Percentiles rank a stretch among this genome's conserved stretches.
These are phyloP conservation scores for Hyposmocoma kahamanoa DNA, from an alignment of 1,140 invertebrate genomes.

Conservation along the genomic window DNA sequence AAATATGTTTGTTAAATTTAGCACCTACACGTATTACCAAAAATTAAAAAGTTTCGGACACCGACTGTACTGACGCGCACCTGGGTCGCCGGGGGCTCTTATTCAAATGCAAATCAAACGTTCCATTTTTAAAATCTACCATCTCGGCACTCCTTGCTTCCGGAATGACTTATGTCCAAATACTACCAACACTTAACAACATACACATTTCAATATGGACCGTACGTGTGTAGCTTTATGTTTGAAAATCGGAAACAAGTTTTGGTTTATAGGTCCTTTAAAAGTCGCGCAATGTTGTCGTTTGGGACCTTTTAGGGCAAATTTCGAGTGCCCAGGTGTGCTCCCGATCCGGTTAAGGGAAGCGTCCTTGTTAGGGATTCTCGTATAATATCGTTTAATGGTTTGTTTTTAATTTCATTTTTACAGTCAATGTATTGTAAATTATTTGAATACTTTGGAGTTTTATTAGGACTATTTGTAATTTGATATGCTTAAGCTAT, in stretches of 20 bases:
- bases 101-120: conserved; percentile 74
- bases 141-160: conserved; percentile 67
- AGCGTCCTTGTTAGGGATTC: conserved; percentile 70
- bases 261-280: conserved; percentile 30
- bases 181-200: conserved; percentile 23
- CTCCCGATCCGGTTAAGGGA: conserved; percentile 71
- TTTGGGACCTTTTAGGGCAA: conserved; percentile 68
- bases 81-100: conserved; percentile 69
- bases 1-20: too few species aligned
- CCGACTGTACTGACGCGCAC: conserved; percentile 59
- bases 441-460: conserved; percentile 47
- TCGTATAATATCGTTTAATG: conserved; percentile 71
- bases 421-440: conserved; percentile 56
- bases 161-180: conserved; percentile 68
- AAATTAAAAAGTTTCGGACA: conserved; percentile 54
- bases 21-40: too few species aligned
- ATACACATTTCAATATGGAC: conserved; percentile 24
- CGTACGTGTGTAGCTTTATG: conserved; percentile 8
- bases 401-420: conserved; percentile 73
- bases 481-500: conserved; percentile 23
- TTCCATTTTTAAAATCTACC: conserved; percentile 73
- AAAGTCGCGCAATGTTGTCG: conserved; percentile 28
- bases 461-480: conserved; percentile 39
- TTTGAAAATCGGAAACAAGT: neutral
- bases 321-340: conserved; percentile 71